Conservation (phyloP, 1,140 invertebrate species). For the Atta colombica region DNA sequence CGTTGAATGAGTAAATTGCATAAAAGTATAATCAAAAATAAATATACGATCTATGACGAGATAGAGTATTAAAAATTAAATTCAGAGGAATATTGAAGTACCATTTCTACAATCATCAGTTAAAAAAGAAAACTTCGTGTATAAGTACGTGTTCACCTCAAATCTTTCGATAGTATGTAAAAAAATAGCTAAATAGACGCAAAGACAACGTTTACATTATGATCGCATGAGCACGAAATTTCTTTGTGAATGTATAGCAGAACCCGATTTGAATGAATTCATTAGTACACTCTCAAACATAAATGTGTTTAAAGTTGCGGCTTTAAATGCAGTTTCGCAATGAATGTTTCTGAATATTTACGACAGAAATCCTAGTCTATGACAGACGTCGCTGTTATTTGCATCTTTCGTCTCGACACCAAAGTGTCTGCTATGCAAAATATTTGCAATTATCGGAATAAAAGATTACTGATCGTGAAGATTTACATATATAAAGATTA, state of each 20-base stretch:
- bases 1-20: neutral
- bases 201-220: neutral
- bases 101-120: neutral
- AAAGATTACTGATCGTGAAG: no score
- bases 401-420: no score
- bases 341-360: slow-evolving; percentile 4
- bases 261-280: slow-evolving; percentile 6
- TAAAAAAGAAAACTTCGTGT: neutral
- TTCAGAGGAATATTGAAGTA: neutral
- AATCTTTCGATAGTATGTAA: neutral
- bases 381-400: neutral
- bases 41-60: neutral
- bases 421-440: neutral
- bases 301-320: neutral
- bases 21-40: neutral
- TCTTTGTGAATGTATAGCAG: slow-evolving; percentile 4
- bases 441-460: neutral
- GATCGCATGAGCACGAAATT: slow-evolving; percentile 30
- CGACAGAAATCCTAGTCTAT: slow-evolving; percentile 3
- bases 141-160: neutral
- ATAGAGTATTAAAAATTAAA: neutral
- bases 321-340: slow-evolving; percentile 14
- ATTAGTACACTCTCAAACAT: neutral
- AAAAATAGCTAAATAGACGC: slow-evolving; percentile 24
- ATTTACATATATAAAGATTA: no score